Evolutionary conservation across 2,888 invertebrate species (phyloP), one percentile per base, ranked within the genome.

Genomic region (Cistogaster globosa): DNA sequence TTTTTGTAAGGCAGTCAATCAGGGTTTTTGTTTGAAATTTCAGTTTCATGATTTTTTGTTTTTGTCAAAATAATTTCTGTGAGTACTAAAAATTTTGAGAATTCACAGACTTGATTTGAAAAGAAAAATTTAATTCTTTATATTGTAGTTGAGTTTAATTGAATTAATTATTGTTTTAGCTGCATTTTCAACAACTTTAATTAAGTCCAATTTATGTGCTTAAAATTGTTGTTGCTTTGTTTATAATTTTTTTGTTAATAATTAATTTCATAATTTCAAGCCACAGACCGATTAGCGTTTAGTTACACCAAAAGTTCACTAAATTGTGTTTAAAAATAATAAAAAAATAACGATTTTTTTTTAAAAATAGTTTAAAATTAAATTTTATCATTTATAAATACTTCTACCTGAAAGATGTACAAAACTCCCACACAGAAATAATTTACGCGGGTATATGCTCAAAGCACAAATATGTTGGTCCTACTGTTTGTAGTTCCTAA

Each of bases 21-120:
- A 26, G 26, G 4, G 2, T 26, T 26, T 26, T 26, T 26, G 26
- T 26, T 26, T 26, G 51, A 48, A 53, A 45, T 71, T 71, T 62
- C 32, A 63, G 48, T 63, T 71, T 55, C 62, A 45, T 78, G 55
- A 55, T n/a, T 63, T 62, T 62, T 53, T 55, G 22, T 62, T 62
- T 60, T 38, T 55, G 48, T 42, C 32, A 42, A 68, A 26, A 60
- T 8, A 57, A 63, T 77, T 85, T 85, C 82, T 82, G 75, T 85
- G 85, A 85, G 85, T 85, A 85, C 85, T 20, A 45, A 11, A 55
- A 45, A 55, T 22, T 85, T 85, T 75, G 26, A 53, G 65, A 71
- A 82, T 85, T 85, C 85, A 82, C 85, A 85, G 72, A 74, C 80
- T 11, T 62, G 42, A 65, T 79, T 32, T 7, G 60, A 80, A 84